Conservation (phyloP, 1,140 invertebrate genomes). For the Paramacrobiotus metropolitanus region DNA sequence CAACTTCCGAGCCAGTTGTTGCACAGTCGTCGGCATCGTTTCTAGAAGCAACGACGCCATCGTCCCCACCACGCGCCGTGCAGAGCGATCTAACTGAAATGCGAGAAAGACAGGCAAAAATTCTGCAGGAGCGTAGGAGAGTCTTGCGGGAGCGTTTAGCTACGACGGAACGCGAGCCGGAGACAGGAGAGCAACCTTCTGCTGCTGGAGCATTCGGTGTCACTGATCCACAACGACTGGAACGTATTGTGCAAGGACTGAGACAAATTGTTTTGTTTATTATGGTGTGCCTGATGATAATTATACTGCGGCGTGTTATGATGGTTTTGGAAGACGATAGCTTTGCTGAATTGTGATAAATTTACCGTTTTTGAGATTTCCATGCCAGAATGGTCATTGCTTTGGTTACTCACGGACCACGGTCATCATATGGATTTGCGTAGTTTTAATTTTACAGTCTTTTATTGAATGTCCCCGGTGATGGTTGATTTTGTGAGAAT, state of each 20-base stretch:
- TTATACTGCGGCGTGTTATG: not conserved
- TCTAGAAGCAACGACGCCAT: too few species aligned
- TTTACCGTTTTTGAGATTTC: too few species aligned
- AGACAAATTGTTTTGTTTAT: not conserved
- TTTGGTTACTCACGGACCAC: too few species aligned
- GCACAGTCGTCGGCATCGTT: not conserved
- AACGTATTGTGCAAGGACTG: not conserved
- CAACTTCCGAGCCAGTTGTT: not conserved
- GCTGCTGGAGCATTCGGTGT: not conserved
- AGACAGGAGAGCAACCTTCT: not conserved
- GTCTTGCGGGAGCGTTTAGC: not conserved
- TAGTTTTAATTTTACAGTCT: too few species aligned
- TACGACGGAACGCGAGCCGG: not conserved
- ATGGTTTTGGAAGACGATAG: not conserved
- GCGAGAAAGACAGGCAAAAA: not conserved
- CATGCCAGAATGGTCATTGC: too few species aligned
- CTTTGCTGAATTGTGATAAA: not conserved
- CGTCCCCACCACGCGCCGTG: not conserved
- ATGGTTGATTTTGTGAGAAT: too few species aligned
- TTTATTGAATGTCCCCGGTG: too few species aligned
- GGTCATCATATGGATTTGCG: too few species aligned
- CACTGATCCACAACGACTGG: not conserved
- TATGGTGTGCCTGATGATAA: not conserved
- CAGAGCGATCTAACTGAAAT: not conserved
- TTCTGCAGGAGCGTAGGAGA: not conserved